Evolutionary conservation across 2,113 vertebrate genomes (phyloP), one percentile per base, ranked within the genome.

Genomic region (Mungos mungo): DNA sequence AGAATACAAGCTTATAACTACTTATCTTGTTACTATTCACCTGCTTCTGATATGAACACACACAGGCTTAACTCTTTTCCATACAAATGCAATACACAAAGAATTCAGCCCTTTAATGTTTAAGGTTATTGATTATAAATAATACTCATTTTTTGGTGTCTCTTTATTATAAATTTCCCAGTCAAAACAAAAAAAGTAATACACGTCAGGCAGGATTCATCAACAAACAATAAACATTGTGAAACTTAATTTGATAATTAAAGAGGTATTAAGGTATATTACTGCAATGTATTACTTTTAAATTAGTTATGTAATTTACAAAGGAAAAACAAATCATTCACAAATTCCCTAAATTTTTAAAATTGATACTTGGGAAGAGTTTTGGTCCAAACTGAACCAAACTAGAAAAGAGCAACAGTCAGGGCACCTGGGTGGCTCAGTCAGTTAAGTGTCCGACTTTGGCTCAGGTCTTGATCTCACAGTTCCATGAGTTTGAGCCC

Each of bases 311-410:
- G 35, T 95, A 88, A 90, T 85, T 94, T 88, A 66, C 41, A 33
- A 88, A 96, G 65, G 69, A 87, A 93, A 95, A 87, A 95, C 25
- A 95, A 91, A 82, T 19, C 77, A 45, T 15, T 86, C 72, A 92
- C 92, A 79, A 95, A 72, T 83, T 71, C 41, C 14, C 47, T 47
- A 35, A 57, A 82, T 79, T 77, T 54, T 19, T 54, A 84, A 96
- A 90, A 88, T 1, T 69, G 72, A 69, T 63, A 95, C 3, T 3
- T 11, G 33, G 71, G 93, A 92, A 41, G 31, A 84, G 19, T 68
- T 90, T 95, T n/a, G 94, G 66, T 14, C 21, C 74, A 84, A 96
- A 96, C 2, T 38, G 38, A 82, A 86, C 12, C 60, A 89, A 96
- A 86, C 25, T 79, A 68, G 66, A 94, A 92, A 57, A 93, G 38